Conservation (phyloP, 2,888 invertebrate genomes). For the Chymomyza procnemis region DNA sequence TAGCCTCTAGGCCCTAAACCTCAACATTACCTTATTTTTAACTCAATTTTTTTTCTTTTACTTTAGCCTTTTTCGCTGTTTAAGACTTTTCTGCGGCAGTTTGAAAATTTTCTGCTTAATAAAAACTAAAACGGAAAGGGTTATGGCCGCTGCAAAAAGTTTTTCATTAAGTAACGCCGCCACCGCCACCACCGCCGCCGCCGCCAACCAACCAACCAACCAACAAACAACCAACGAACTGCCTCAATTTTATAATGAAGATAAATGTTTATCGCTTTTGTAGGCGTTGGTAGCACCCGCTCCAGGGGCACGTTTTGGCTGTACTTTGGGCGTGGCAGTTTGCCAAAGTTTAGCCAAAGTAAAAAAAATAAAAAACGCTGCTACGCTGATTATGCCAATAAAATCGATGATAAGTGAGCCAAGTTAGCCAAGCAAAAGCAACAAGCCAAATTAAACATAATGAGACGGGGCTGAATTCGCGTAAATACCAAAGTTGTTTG, state of each 20-base stretch:
- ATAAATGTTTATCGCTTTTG: conserved; percentile 65
- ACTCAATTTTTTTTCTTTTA: neutral
- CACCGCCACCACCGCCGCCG: no score
- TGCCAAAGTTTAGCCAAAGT: conserved; percentile 51
- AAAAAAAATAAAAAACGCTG: no score
- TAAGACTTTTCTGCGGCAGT: neutral
- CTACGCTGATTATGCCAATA: conserved; percentile 69
- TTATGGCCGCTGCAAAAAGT: conserved; percentile 50
- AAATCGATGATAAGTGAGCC: conserved; percentile 62
- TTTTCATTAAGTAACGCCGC: conserved; percentile 56
- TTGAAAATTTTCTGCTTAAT: conserved; percentile 68
- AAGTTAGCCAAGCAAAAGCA: conserved; percentile 25
- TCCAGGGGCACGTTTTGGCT: conserved; percentile 23
- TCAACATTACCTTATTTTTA: neutral
- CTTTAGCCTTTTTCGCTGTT: conserved; percentile 3
- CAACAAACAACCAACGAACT: conserved; percentile 19
- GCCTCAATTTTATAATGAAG: conserved; percentile 67
- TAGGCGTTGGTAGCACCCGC: no score
- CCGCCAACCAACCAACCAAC: no score
- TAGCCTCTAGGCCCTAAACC: neutral
- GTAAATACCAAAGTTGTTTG: neutral
- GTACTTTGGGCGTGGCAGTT: conserved; percentile 49
- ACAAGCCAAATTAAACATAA: conserved; percentile 41
- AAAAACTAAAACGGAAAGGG: conserved; percentile 62
- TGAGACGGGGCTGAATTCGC: neutral